phyloP scores from a whole-genome alignment of 1,140 invertebrate genomes.

The Triops cancriformis region DNA sequence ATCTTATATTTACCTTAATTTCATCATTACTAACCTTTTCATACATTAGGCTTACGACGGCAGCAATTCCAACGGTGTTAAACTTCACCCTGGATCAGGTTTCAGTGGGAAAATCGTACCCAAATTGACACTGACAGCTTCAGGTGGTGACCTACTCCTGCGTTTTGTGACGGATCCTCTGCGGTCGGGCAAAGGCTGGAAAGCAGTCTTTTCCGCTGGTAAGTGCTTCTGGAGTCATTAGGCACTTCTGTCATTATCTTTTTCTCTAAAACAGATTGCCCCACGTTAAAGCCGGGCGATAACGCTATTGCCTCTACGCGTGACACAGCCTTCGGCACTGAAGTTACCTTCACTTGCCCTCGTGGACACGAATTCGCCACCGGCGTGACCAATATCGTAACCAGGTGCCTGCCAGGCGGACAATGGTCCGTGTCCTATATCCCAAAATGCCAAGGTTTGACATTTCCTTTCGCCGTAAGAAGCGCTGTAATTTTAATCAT shows the following conservation, averaged over 20 bases:
- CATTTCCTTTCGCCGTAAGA: background rate
- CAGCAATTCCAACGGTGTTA: constrained; percentile 66
- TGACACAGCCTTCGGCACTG: constrained; percentile 84
- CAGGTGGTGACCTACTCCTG: constrained; percentile 82
- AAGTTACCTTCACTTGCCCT: constrained; percentile 82
- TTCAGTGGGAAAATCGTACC: constrained; percentile 71
- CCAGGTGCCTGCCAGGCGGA: constrained; percentile 77
- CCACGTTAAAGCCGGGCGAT: constrained; percentile 66
- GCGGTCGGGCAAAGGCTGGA: constrained; percentile 73
- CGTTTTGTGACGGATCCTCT: constrained; percentile 81
- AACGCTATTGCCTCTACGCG: constrained; percentile 80
- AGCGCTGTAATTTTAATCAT: background rate
- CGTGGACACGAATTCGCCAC: constrained; percentile 90
- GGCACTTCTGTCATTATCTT: constrained; percentile 39
- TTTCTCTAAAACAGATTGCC: constrained; percentile 59
- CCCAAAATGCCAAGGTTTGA: constrained; percentile 79
- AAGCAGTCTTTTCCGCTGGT: constrained; percentile 82
- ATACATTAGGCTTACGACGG: constrained; percentile 58
- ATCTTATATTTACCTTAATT: background rate
- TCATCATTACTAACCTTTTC: constrained; percentile 14
- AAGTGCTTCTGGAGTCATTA: constrained; percentile 30
- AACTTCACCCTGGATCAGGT: constrained; percentile 78
- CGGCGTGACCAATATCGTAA: constrained; percentile 70
- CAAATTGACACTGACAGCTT: constrained; percentile 80
- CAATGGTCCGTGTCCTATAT: constrained; percentile 89